phyloP scores from a whole-genome alignment of 1,140 invertebrate genomes.

The Brachionus rubens region DNA sequence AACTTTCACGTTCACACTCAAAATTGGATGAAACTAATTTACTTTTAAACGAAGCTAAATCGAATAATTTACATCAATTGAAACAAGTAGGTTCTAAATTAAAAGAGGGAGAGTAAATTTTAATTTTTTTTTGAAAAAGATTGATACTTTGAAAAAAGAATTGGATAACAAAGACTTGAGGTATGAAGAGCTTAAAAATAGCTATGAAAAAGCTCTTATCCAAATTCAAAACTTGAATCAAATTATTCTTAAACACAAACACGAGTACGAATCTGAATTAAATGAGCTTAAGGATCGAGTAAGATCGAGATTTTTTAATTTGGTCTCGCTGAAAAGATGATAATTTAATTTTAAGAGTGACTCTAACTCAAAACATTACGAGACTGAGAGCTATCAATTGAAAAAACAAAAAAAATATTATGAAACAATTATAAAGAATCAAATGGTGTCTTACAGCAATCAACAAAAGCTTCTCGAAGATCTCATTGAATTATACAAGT shows the following conservation, averaged over 20 bases:
- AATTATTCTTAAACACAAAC: neutral
- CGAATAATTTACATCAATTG: neutral
- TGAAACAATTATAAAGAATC: conserved; percentile 34
- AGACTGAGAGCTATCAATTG: conserved; percentile 5
- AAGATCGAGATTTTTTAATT: too few relatives aligned
- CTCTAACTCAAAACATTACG: neutral
- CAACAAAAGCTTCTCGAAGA: neutral
- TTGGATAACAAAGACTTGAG: neutral
- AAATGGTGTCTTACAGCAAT: neutral
- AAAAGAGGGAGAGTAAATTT: neutral
- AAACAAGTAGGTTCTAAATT: conserved; percentile 11
- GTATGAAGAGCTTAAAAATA: conserved; percentile 18
- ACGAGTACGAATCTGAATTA: conserved; percentile 4
- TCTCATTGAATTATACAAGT: neutral
- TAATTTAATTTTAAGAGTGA: conserved; percentile 19
- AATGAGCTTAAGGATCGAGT: conserved; percentile 2
- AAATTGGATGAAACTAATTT: conserved; percentile 33
- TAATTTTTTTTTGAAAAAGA: neutral
- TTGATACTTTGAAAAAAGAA: neutral
- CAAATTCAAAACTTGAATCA: conserved; percentile 19
- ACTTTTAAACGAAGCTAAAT: neutral
- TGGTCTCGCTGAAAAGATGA: too few relatives aligned
- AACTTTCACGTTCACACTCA: neutral
- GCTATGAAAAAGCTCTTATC: neutral
- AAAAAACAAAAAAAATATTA: conserved; percentile 29